Evolutionary conservation across 2,113 vertebrate genomes (phyloP).

Genomic region (Gasterosteus aculeatus): DNA sequence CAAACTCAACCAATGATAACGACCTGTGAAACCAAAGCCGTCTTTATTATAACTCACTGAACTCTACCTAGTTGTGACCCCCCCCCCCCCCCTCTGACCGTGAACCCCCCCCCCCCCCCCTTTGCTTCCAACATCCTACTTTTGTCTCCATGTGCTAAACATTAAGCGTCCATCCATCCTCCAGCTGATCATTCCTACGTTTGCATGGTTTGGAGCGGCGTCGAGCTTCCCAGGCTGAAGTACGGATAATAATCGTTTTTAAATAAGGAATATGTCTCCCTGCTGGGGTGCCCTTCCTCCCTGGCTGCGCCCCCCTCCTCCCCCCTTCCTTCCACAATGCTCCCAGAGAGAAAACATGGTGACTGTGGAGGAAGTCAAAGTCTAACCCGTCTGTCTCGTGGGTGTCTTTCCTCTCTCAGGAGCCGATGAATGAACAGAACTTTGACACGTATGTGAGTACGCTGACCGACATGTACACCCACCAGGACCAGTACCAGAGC

Average conservation of each 20-base stretch:
- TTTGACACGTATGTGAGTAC: slow-evolving; percentile 99
- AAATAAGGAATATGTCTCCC: slow-evolving; percentile 10
- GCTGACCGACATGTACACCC: slow-evolving; percentile 99
- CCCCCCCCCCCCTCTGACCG: slow-evolving; percentile 22
- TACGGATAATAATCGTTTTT: background rate
- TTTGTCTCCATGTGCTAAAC: slow-evolving; percentile 55
- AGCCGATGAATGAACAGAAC: slow-evolving; percentile 99
- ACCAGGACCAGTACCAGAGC: slow-evolving; percentile 99
- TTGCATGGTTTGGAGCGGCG: slow-evolving; percentile 50
- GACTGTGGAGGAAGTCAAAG: background rate
- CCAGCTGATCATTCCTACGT: slow-evolving; percentile 55
- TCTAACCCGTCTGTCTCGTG: slow-evolving; percentile 23
- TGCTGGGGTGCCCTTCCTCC: slow-evolving; percentile 26
- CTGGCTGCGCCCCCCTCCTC: slow-evolving; percentile 17
- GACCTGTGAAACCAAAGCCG: background rate
- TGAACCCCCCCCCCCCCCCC: slow-evolving; percentile 14
- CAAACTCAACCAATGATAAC: background rate
- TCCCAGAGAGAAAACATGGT: background rate
- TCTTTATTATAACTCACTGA: background rate
- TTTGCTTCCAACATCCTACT: slow-evolving; percentile 44
- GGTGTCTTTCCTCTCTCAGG: slow-evolving; percentile 81
- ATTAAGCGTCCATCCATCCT: slow-evolving; percentile 45
- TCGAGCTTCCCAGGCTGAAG: slow-evolving; percentile 19
- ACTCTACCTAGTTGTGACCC: slow-evolving; percentile 12
- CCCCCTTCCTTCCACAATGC: slow-evolving; percentile 28